Conservation (phyloP, 2,888 invertebrate species). For the Cryptocephalus primarius region DNA sequence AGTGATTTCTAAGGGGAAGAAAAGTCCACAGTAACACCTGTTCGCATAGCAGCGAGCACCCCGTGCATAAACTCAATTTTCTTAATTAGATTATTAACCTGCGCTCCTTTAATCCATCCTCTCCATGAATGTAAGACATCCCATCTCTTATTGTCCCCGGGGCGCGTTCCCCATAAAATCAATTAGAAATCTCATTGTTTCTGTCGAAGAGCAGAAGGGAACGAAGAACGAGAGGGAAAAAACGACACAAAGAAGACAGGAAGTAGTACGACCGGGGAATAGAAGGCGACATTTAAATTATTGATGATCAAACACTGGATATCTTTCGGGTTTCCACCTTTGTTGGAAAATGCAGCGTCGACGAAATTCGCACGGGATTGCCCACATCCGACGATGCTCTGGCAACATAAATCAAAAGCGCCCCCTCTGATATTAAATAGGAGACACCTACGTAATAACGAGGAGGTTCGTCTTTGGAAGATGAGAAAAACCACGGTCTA, state of each 20-base stretch:
- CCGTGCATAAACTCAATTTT: too few relatives aligned
- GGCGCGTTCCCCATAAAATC: too few relatives aligned
- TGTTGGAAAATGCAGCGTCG: slow-evolving; percentile 15
- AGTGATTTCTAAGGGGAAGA: too few relatives aligned
- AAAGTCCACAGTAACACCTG: too few relatives aligned
- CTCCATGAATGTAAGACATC: too few relatives aligned
- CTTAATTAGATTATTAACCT: too few relatives aligned
- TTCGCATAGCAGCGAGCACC: too few relatives aligned
- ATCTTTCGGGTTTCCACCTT: slow-evolving; percentile 12
- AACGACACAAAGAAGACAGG: neutral
- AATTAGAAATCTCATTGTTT: too few relatives aligned
- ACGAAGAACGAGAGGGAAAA: slow-evolving; percentile 1
- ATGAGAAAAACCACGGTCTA: too few relatives aligned
- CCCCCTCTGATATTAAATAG: slow-evolving; percentile 12
- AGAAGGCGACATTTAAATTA: slow-evolving; percentile 14
- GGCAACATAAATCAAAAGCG: slow-evolving; percentile 16
- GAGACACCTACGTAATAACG: slow-evolving; percentile 5
- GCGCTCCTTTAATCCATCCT: too few relatives aligned
- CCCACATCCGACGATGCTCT: slow-evolving; percentile 1
- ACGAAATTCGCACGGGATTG: slow-evolving; percentile 14
- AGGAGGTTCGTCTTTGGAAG: neutral
- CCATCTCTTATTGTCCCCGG: too few relatives aligned
- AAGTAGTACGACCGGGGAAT: neutral
- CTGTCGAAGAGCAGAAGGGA: neutral
- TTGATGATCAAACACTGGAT: slow-evolving; percentile 15